Base-by-base conservation (phyloP, 2,113 vertebrate genomes). In the Poeciliopsis occidentalis region DNA sequence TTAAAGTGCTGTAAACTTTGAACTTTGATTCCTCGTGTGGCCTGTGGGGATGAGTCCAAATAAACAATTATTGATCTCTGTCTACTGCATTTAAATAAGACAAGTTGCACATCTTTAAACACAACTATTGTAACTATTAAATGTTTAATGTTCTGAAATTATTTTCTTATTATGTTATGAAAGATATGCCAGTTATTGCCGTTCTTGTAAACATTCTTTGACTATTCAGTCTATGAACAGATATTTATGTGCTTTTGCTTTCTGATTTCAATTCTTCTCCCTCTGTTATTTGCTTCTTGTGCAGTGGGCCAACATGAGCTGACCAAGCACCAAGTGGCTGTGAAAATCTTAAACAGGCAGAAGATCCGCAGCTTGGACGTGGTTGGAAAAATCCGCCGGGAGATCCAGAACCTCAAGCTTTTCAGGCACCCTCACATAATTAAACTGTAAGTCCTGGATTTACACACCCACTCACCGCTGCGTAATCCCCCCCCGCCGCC, bases 341-440 rank as follows among this genome's bases (percentile, higher is more conserved):
- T 99, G 90, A 99, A 99, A 94, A 99, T 99, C 78, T 91, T 99
- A 65, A 99, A 99, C 90, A 92, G 98, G 64, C 98, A 99, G 94
- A 99, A 99, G 93, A 99, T 99, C 84, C 97, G 98, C 76, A 99
- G 97, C 89, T 96, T 99, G 75, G 98, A 99, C 63, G 98, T 99
- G 75, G 98, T 99, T 62, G 98, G 98, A 81, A 99, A 99, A 92
- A 99, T 99, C 84, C 97, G 97, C 31, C 91, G 98, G 71, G 98
- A 99, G 84, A 99, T 99, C 83, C 98, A 99, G 93, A 99, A 99
- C 90, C 97, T 99, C 84, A 99, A 99, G 87, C 97, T 99, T 79
- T 99, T 99, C 91, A 95, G 98, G 37, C 98, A 99, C 86, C 98
- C 98, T 75, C 98, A 99, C 87, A 99, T 99, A 93, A 99, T 99